Conservation (phyloP, 2,888 invertebrate species). For the Zhengitettix transpicula region DNA sequence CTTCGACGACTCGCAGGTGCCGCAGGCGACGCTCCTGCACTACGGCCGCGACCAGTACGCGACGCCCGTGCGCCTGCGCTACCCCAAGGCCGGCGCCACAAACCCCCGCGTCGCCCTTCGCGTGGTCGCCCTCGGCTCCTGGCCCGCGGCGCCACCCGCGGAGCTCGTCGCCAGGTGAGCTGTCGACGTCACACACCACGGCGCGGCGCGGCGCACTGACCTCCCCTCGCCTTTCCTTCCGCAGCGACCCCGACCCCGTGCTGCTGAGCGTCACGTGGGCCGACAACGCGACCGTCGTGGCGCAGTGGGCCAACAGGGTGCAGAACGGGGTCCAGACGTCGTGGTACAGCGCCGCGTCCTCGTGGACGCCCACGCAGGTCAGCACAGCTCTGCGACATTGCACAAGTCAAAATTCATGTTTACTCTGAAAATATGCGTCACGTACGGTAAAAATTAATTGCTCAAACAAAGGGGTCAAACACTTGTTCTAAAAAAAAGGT, state of each 20-base stretch:
- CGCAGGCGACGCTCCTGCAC: conserved; percentile 41
- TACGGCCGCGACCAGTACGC: conserved; percentile 61
- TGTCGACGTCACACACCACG: background rate
- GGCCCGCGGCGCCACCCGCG: conserved; percentile 16
- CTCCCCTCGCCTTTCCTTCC: background rate
- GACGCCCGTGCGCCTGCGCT: conserved; percentile 43
- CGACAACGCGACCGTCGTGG: conserved; percentile 42
- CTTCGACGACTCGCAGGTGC: conserved; percentile 54
- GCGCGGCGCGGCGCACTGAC: no score
- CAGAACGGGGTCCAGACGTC: conserved; percentile 53
- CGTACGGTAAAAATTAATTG: no score
- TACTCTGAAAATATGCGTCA: background rate
- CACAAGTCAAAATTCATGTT: background rate
- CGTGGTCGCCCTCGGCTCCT: conserved; percentile 37
- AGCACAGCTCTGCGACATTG: background rate
- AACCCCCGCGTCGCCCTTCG: conserved; percentile 57
- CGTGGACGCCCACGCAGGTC: background rate
- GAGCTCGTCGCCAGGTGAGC: conserved; percentile 25
- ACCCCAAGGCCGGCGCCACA: conserved; percentile 62
- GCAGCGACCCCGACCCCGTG: conserved; percentile 44
- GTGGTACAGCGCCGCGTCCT: conserved; percentile 31
- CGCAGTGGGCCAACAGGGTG: conserved; percentile 70
- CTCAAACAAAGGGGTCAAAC: no score
- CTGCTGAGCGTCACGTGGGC: conserved; percentile 60
- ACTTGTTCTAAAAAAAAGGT: no score